Conservation (phyloP, 1,140 invertebrate species). For the Diorhabda sublineata region DNA sequence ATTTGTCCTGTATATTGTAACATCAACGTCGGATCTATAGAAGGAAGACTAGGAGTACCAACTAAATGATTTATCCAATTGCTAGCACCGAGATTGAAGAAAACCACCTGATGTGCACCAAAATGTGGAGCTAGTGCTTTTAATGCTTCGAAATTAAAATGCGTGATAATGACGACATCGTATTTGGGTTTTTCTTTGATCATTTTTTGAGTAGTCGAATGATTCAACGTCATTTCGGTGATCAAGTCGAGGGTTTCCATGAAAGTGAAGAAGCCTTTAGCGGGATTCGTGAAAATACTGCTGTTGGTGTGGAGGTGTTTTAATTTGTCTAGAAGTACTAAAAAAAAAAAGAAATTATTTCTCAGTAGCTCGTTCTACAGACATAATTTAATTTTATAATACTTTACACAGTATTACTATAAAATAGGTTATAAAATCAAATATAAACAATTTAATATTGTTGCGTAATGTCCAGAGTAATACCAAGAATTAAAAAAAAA, state of each 20-base stretch:
- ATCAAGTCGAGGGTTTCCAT: constrained; percentile 19
- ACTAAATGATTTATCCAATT: constrained; percentile 41
- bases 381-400: no score
- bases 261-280: neutral
- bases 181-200: constrained; percentile 43
- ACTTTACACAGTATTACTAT: no score
- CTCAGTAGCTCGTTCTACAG: no score
- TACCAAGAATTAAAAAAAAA: neutral
- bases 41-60: constrained; percentile 45
- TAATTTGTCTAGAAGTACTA: neutral
- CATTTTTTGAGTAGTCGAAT: constrained; percentile 26
- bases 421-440: neutral
- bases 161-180: constrained; percentile 63
- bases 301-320: neutral
- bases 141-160: constrained; percentile 66
- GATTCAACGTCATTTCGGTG: constrained; percentile 27
- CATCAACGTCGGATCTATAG: constrained; percentile 44
- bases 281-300: neutral
- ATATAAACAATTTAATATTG: neutral
- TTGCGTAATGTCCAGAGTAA: neutral
- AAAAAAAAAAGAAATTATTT: neutral
- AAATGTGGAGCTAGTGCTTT: constrained; percentile 59
- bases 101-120: constrained; percentile 57
- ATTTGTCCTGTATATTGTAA: constrained; percentile 42
- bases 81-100: constrained; percentile 42